phyloP scores from a whole-genome alignment of 1,140 invertebrate species.

The Varroa destructor region DNA sequence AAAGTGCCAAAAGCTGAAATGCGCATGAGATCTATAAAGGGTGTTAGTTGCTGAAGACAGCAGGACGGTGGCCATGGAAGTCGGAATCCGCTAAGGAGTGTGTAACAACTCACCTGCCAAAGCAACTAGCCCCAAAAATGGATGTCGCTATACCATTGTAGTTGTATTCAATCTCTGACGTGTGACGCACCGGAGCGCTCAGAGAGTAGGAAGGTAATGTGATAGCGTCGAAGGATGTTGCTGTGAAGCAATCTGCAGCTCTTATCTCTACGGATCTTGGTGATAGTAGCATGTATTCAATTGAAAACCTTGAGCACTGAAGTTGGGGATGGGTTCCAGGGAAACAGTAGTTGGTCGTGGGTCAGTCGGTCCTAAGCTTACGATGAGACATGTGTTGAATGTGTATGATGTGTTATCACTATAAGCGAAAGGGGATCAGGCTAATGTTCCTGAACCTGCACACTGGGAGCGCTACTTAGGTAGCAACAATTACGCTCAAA shows the following conservation, averaged over 20 bases:
- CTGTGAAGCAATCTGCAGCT: slow-evolving; percentile 49
- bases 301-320: slow-evolving; percentile 56
- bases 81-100: slow-evolving; percentile 75
- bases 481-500: slow-evolving; percentile 11
- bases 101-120: slow-evolving; percentile 79
- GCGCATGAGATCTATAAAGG: slow-evolving; percentile 65
- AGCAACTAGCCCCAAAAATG: slow-evolving; percentile 80
- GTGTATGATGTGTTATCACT: slow-evolving; percentile 15
- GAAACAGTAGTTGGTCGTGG: slow-evolving; percentile 76
- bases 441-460: slow-evolving; percentile 46
- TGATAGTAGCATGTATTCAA: slow-evolving; percentile 49
- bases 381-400: slow-evolving; percentile 15
- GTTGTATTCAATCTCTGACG: slow-evolving; percentile 45
- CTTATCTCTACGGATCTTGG: slow-evolving; percentile 69
- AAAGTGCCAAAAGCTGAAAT: slow-evolving; percentile 37
- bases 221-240: slow-evolving; percentile 16
- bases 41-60: slow-evolving; percentile 69
- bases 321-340: slow-evolving; percentile 70
- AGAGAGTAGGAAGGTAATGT: slow-evolving; percentile 23
- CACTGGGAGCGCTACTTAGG: slow-evolving; percentile 36
- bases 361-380: slow-evolving; percentile 57
- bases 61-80: slow-evolving; percentile 79
- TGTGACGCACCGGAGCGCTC: slow-evolving; percentile 12
- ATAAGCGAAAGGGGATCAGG: slow-evolving; percentile 41
- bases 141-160: slow-evolving; percentile 64